Evolutionary conservation across 2,888 invertebrate genomes (phyloP).

Genomic region (Phalera bucephala): DNA sequence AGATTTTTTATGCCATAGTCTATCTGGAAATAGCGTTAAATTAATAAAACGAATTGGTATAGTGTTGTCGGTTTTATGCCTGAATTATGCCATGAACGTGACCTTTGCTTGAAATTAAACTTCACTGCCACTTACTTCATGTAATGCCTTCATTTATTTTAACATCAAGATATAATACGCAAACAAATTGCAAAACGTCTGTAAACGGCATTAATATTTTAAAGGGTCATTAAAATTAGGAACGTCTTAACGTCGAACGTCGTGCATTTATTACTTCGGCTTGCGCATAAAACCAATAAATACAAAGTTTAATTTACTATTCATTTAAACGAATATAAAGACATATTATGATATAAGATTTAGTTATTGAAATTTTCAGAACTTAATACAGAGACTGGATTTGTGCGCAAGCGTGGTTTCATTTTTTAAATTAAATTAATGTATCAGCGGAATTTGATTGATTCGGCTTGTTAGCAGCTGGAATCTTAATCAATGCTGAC

Average conservation of each 20-base stretch:
- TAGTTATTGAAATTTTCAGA: neutral
- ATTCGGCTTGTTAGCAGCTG: slow-evolving; percentile 32
- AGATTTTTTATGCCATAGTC: slow-evolving; percentile 37
- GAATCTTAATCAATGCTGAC: slow-evolving; percentile 34
- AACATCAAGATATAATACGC: neutral
- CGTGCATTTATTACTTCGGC: neutral
- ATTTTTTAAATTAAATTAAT: slow-evolving; percentile 35
- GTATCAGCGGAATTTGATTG: slow-evolving; percentile 38
- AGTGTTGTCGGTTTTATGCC: slow-evolving; percentile 31
- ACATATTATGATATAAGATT: neutral
- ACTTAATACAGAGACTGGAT: neutral
- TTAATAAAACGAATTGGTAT: slow-evolving; percentile 51
- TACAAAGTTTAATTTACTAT: neutral
- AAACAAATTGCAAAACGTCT: neutral
- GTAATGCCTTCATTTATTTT: neutral
- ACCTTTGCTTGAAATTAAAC: slow-evolving; percentile 3
- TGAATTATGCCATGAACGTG: slow-evolving; percentile 9
- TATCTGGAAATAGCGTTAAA: slow-evolving; percentile 52
- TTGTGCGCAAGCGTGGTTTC: slow-evolving; percentile 10
- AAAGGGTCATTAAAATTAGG: neutral
- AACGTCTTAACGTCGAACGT: neutral
- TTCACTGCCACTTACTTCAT: neutral
- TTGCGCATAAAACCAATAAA: neutral
- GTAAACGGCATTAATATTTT: neutral
- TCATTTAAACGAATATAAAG: neutral